Percentiles rank a stretch among this genome's conserved stretches.
These are phyloP conservation scores for Epistrophe grossulariae DNA, from an alignment of 2,888 invertebrate species.

Conservation along the genomic window DNA sequence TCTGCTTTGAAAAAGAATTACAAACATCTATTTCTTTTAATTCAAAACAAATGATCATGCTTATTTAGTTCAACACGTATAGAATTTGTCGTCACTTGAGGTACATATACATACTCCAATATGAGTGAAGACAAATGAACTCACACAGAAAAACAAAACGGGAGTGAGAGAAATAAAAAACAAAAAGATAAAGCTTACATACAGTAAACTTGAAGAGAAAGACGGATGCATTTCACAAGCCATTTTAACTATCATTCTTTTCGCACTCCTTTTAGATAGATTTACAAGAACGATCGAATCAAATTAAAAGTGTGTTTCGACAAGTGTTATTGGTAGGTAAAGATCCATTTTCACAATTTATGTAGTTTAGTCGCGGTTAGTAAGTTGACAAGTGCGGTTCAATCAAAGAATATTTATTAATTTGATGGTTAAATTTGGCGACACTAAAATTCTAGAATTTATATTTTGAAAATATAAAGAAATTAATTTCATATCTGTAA, in stretches of 20 bases:
- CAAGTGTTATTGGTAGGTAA: too few species aligned
- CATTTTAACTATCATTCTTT: background rate
- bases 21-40: too few species aligned
- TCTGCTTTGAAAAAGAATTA: too few species aligned
- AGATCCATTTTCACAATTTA: background rate
- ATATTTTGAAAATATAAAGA: too few species aligned
- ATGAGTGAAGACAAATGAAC: background rate
- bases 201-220: background rate
- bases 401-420: too few species aligned
- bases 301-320: background rate
- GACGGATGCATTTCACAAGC: background rate
- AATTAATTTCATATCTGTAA: too few species aligned
- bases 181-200: constrained; percentile 16
- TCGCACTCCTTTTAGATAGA: background rate
- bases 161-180: background rate
- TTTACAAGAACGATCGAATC: background rate
- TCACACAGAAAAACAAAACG: background rate
- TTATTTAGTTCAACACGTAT: constrained; percentile 29
- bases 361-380: background rate
- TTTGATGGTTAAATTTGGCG: too few species aligned
- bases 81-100: constrained; percentile 15
- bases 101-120: background rate
- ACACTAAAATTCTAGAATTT: too few species aligned
- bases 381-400: too few species aligned
- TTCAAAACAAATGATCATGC: constrained; percentile 40